A percentile compares a stretch with the other conserved stretches of the same genome.
phyloP scores from a whole-genome alignment of 2,888 invertebrate genomes.

The Halocaridina rubra region DNA sequence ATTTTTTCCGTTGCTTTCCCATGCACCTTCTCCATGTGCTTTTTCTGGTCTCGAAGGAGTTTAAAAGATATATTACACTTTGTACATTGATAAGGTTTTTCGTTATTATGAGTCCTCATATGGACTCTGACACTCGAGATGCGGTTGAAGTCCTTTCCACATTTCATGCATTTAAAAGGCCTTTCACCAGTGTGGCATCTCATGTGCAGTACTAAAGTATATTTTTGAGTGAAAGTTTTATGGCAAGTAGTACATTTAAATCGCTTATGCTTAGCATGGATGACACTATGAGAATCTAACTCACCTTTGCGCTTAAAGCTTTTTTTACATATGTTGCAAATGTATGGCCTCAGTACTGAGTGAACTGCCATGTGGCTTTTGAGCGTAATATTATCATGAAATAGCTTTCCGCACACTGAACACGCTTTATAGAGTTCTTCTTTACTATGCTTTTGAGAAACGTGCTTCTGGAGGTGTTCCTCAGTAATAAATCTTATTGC shows the following conservation, averaged over 20 bases:
- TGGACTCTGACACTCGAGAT: background rate
- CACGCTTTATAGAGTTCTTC: background rate
- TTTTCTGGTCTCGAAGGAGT: background rate
- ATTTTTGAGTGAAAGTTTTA: background rate
- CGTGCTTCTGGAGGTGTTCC: background rate
- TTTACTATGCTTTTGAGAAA: background rate
- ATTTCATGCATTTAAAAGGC: background rate
- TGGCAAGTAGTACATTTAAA: background rate
- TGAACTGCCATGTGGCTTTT: background rate
- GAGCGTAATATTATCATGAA: background rate
- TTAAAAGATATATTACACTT: background rate
- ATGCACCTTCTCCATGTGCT: background rate
- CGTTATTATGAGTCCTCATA: background rate
- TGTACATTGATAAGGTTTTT: background rate
- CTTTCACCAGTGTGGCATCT: background rate
- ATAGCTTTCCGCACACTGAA: background rate
- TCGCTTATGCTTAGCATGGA: background rate
- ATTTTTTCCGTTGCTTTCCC: too few relatives aligned
- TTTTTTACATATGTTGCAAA: background rate
- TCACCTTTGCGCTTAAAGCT: background rate
- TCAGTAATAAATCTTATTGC: background rate
- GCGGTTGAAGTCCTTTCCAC: background rate
- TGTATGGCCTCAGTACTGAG: background rate
- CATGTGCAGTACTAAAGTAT: background rate
- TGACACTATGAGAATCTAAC: background rate